A percentile compares a stretch with the other conserved stretches of the same genome.
Evolutionary conservation across 1,140 invertebrate species (phyloP).

Genomic region (Mamestra configurata): DNA sequence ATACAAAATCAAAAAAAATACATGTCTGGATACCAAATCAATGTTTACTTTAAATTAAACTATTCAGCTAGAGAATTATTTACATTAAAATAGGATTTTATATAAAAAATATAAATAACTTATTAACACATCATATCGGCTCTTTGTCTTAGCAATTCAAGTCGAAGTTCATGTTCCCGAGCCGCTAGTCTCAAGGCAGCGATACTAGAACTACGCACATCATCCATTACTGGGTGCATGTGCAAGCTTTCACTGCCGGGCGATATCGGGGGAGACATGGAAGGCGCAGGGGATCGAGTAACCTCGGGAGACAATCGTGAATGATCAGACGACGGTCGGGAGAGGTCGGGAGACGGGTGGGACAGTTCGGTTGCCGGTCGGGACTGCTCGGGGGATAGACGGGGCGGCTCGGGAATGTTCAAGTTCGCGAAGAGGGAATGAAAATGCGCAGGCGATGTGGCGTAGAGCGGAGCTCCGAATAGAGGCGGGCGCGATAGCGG

Average conservation of each 20-base stretch:
- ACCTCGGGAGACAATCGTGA: constrained; percentile 68
- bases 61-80: constrained; percentile 1
- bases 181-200: constrained; percentile 97
- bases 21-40: constrained; percentile 32
- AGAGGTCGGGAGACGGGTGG: constrained; percentile 88
- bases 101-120: neutral
- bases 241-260: constrained; percentile 81
- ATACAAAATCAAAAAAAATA: constrained; percentile 18
- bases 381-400: constrained; percentile 59
- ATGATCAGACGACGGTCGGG: constrained; percentile 74
- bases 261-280: constrained; percentile 89
- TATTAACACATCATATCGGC: constrained; percentile 82
- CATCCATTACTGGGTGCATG: constrained; percentile 88
- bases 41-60: constrained; percentile 4
- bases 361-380: constrained; percentile 79
- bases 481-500: constrained; percentile 90
- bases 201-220: constrained; percentile 95
- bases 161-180: constrained; percentile 96
- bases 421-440: constrained; percentile 96
- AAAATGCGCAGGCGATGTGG: constrained; percentile 92
- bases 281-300: constrained; percentile 72
- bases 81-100: constrained; percentile 29
- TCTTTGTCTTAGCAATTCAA: constrained; percentile 94
- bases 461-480: constrained; percentile 90
- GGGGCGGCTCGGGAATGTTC: constrained; percentile 86